These are phyloP conservation scores for Drosophila picticornis DNA, from an alignment of 2,888 invertebrate genomes.

Conservation along the genomic window DNA sequence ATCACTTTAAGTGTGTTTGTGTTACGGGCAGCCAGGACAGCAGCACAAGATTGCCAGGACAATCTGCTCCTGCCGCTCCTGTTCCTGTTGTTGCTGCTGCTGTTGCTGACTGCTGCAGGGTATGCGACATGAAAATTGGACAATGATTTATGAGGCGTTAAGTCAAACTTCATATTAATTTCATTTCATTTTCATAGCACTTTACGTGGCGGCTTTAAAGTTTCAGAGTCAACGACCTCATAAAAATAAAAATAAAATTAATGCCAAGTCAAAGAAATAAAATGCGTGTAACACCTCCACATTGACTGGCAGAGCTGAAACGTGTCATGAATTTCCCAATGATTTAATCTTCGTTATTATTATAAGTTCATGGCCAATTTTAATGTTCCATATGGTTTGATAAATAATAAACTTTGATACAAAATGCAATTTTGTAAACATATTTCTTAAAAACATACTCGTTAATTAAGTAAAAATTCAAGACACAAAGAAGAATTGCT, in stretches of 20 bases:
- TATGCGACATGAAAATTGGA: slow-evolving; percentile 74
- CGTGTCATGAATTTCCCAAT: slow-evolving; percentile 65
- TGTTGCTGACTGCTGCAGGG: slow-evolving; percentile 31
- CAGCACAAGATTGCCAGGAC: slow-evolving; percentile 53
- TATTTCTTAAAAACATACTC: background rate
- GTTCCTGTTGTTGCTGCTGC: background rate
- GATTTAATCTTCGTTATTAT: background rate
- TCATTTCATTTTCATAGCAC: slow-evolving; percentile 72
- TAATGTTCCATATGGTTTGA: background rate
- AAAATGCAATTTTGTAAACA: background rate
- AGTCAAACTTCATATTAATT: slow-evolving; percentile 81
- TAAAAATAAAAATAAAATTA: slow-evolving; percentile 39
- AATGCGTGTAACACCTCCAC: slow-evolving; percentile 46
- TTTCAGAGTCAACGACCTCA: slow-evolving; percentile 44
- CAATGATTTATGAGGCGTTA: slow-evolving; percentile 81
- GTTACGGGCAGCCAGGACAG: slow-evolving; percentile 65
- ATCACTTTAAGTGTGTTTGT: slow-evolving; percentile 80
- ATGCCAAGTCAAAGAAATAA: slow-evolving; percentile 51
- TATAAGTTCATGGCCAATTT: background rate
- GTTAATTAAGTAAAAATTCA: background rate
- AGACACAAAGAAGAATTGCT: background rate
- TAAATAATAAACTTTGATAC: background rate
- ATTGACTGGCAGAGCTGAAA: slow-evolving; percentile 40
- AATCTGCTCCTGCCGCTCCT: slow-evolving; percentile 19
- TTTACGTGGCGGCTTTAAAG: slow-evolving; percentile 54